A percentile compares a stretch with the other conserved stretches of the same genome.
phyloP scores from a whole-genome alignment of 1,140 invertebrate species.

The Lithobius niger region DNA sequence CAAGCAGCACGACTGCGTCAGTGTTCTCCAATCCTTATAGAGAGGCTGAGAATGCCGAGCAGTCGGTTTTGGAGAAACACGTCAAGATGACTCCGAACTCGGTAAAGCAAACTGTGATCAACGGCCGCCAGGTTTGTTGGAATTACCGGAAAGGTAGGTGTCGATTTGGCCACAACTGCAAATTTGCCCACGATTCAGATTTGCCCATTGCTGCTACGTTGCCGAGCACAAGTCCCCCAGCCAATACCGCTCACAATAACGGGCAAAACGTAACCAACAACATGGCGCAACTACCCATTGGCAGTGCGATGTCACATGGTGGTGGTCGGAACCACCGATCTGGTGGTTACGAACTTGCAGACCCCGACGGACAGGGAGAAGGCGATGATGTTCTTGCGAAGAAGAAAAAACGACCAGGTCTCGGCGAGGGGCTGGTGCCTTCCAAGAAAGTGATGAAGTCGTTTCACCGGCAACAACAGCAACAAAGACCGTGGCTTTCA shows the following conservation, averaged over 20 bases:
- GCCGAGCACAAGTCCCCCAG: too few species aligned
- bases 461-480: constrained; percentile 46
- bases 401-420: constrained; percentile 59
- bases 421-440: constrained; percentile 59
- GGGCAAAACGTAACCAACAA: neutral
- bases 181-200: constrained; percentile 81
- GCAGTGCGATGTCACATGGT: constrained; percentile 30
- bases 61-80: constrained; percentile 76
- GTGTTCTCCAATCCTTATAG: constrained; percentile 82
- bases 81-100: constrained; percentile 75
- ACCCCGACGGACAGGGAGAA: constrained; percentile 21
- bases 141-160: constrained; percentile 83
- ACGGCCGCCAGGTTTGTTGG: constrained; percentile 83
- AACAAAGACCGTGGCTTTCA: constrained; percentile 33
- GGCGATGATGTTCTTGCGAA: constrained; percentile 28
- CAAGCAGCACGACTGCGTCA: constrained; percentile 32
- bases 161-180: constrained; percentile 80
- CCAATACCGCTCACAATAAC: neutral
- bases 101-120: constrained; percentile 57
- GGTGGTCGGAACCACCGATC: constrained; percentile 40
- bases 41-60: constrained; percentile 74
- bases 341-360: constrained; percentile 27
- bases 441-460: constrained; percentile 71
- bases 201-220: too few species aligned
- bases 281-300: neutral